Base-by-base conservation (phyloP, 2,888 invertebrate genomes). In the Dugesia japonica region DNA sequence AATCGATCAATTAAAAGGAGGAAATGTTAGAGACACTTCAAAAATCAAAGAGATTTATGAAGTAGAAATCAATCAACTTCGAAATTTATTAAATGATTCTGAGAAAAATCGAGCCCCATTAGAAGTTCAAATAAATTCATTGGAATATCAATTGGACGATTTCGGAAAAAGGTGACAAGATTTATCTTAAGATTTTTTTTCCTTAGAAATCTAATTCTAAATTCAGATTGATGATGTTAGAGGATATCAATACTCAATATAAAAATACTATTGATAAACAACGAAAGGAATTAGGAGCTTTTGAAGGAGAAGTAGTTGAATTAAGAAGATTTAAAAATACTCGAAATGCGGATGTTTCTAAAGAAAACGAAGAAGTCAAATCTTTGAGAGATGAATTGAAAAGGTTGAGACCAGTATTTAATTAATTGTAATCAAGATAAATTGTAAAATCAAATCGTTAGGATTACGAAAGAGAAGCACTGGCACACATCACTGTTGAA, bases 391-490 rank as follows among this genome's bases (percentile, higher is more conserved):
- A 56, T 20, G 56, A 56, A 13, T 20, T 56, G 23, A 56, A 56
- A 23, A 56, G n/a, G 17, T 23, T 56, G 56, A 56, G 56, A 56
- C 56, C 4, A 56, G 56, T 56, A 31, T 31, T 31, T 56, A 4
- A 56, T 56, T 20, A 56, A 1, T 9, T 4, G 7, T n/a, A 1
- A 20, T 56, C n/a, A 9, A 9, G n/a, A 56, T 20, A 23, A 9
- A 56, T 1, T 23, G 1, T 56, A 9, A 20, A 4, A 4, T 56
- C 56, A 20, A 9, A 9, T 20, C 78, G 80, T 31, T 81, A 86
- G 85, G 85, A 86, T 78, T 80, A 86, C 79, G 86, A 86, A 80
- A 85, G 85, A 79, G 86, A 86, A 81, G 86, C 86, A 0, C 81
- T 87, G 78, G 83, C 82, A 79, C 84, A 86, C 72, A 83, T 87